Evolutionary conservation across 2,797 vertebrate genomes (phyloP).

Genomic region (Chelon labrosus): DNA sequence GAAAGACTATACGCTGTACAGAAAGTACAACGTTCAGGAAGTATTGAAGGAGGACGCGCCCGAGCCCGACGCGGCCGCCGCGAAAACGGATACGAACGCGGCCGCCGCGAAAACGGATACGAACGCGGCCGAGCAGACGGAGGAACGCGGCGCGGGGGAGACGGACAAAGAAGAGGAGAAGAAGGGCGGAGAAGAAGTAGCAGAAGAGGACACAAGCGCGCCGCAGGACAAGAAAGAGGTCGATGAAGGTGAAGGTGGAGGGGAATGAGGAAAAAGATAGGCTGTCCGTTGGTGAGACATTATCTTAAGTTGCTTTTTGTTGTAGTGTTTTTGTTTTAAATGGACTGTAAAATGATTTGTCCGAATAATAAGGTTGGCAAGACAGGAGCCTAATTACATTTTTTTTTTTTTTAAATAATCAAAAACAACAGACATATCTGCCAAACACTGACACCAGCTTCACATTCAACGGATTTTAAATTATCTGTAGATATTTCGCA

Average conservation of each 20-base stretch:
- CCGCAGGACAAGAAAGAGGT: slow-evolving; percentile 15
- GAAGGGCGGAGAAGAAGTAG: slow-evolving; percentile 6
- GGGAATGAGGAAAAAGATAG: slow-evolving; percentile 24
- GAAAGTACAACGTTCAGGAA: slow-evolving; percentile 97
- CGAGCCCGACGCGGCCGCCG: slow-evolving; percentile 48
- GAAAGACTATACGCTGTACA: slow-evolving; percentile 91
- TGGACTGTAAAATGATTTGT: background rate
- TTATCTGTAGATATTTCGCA: background rate
- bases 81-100: background rate
- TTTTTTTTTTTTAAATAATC: slow-evolving; percentile 21
- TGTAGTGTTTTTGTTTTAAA: slow-evolving; percentile 36
- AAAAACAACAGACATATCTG: background rate
- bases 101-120: slow-evolving; percentile 4
- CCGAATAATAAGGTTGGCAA: background rate
- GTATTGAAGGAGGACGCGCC: slow-evolving; percentile 85
- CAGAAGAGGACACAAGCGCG: slow-evolving; percentile 17
- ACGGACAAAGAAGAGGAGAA: slow-evolving; percentile 33
- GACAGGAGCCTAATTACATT: slow-evolving; percentile 1
- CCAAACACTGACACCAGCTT: too few species aligned
- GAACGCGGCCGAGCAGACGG: slow-evolving; percentile 8
- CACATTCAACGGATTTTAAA: slow-evolving; percentile 1
- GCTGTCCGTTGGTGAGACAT: background rate
- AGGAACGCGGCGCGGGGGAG: slow-evolving; percentile 10
- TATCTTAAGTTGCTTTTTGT: slow-evolving; percentile 19
- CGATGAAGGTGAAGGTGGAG: slow-evolving; percentile 22